Evolutionary conservation across 2,797 vertebrate species (phyloP).

Genomic region (Argya squamiceps): DNA sequence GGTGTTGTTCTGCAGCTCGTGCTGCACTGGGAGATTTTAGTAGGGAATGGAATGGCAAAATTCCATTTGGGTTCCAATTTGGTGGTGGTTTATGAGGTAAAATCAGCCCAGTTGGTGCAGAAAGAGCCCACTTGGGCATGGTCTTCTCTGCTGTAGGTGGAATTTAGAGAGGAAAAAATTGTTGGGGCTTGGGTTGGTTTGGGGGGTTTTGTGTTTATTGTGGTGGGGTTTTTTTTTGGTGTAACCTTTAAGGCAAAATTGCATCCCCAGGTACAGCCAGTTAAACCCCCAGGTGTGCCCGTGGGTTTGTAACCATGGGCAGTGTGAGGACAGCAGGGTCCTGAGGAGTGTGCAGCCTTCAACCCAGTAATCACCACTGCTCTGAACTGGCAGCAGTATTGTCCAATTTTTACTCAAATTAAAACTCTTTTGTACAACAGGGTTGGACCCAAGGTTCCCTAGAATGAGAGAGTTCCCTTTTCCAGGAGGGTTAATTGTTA

Average conservation of each 20-base stretch:
- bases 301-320: background rate
- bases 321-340: background rate
- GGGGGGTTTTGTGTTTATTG: background rate
- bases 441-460: background rate
- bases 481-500: background rate
- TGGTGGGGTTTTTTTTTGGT: background rate
- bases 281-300: background rate
- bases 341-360: background rate
- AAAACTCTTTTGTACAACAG: too few species aligned
- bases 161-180: background rate
- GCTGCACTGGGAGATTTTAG: background rate
- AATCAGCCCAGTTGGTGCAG: background rate
- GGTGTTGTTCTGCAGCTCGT: background rate
- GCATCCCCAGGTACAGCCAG: background rate
- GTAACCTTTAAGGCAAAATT: background rate
- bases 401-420: background rate
- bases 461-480: background rate
- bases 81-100: background rate
- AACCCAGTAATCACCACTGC: background rate
- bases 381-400: rapidly evolving
- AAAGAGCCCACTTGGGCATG: too few species aligned
- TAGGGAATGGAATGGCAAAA: background rate
- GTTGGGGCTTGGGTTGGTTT: background rate
- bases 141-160: background rate
- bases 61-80: background rate